Conservation (phyloP, 1,140 invertebrate species). For the Leptopilina clavipes region DNA sequence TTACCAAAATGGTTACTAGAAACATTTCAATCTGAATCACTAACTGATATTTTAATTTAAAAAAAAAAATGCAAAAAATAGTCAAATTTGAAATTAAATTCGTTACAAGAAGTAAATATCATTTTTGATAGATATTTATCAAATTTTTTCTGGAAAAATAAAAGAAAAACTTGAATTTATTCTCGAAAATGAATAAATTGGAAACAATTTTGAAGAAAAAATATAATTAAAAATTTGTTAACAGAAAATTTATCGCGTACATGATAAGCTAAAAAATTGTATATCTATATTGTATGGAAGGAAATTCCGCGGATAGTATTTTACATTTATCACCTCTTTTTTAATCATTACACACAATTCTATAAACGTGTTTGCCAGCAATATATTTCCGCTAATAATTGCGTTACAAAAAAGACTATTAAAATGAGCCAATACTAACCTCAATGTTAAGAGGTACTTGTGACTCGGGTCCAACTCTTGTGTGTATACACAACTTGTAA, state of each 20-base stretch:
- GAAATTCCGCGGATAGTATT: neutral
- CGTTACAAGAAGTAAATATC: no score
- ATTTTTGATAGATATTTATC: no score
- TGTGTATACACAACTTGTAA: neutral
- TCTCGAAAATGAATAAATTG: no score
- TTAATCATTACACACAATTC: conserved; percentile 2
- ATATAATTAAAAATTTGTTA: no score
- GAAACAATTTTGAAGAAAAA: neutral
- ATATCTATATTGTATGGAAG: neutral
- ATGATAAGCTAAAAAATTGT: neutral
- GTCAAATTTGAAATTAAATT: no score
- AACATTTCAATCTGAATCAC: no score
- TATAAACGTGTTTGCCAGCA: neutral
- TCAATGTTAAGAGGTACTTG: conserved; percentile 19
- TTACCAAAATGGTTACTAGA: no score
- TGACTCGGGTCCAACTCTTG: neutral
- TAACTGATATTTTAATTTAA: no score
- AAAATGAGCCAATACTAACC: neutral
- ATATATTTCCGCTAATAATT: conserved; percentile 6
- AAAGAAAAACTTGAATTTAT: no score
- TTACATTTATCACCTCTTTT: conserved; percentile 10
- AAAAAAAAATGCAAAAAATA: no score
- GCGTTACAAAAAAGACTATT: neutral
- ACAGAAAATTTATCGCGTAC: neutral
- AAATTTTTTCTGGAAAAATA: no score